Evolutionary conservation across 2,113 vertebrate genomes (phyloP), one percentile per base, ranked within the genome.

Genomic region (Heterotilapia buettikoferi): DNA sequence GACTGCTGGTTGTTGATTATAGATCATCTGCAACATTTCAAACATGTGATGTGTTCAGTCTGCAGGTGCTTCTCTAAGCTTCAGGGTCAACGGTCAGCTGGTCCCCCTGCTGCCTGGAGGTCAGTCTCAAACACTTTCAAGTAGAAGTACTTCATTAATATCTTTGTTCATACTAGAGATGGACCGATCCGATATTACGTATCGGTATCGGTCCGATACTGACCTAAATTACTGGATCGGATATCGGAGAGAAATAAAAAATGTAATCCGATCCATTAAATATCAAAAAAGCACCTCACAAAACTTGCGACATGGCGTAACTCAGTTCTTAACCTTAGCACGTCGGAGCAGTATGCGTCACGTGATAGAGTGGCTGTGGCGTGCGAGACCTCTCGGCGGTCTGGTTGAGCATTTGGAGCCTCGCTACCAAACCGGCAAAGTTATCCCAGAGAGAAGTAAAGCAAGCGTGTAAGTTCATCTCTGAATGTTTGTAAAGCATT

Each of bases 41-140:
- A 18, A 19, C 43, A 19, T 33, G 7, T 71, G 6, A 52, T 82
- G 24, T 84, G 3, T 82, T 24, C 82, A 94, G 93, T 5, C 36
- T 11, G 12, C 91, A 87, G 91, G 12, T 2, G 13, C 45, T 7
- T 24, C 84, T 81, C 88, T 89, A 21, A 53, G 86, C 31, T 94
- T 95, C 85, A 86, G 5, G 12, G 24, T 95, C 40, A 95, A 94
- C 1, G 90, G 94, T 13, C 82, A 12, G 3, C 38, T 21, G 5
- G 52, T 93, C 11, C 33, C 43, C 1, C 61, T 84, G 29, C 83
- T 45, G n/a, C 80, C 91, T 76, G 82, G 59, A 93, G 92, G 94
- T 95, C 61, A 88, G 92, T 92, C 33, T 24, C 26, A 61, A 6
- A 61, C 14, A 61, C 26, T 31, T 61, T 18, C 57, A 61, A 40